Conservation (phyloP, 2,113 vertebrate genomes). For the Phalacrocorax pelagicus region DNA sequence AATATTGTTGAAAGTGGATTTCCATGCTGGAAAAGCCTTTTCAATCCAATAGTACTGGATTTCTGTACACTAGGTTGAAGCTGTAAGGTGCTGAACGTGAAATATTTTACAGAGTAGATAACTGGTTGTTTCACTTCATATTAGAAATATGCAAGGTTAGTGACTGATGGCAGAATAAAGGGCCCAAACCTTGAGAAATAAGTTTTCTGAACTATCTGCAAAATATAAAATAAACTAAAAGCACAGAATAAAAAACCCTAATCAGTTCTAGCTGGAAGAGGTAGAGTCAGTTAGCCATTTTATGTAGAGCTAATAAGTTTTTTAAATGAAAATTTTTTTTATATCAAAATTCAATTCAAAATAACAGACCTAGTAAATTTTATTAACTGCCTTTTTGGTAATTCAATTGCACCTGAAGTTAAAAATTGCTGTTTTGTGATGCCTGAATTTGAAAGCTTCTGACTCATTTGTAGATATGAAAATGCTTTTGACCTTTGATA, state of each 20-base stretch:
- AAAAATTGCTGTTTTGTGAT: background rate
- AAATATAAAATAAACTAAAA: background rate
- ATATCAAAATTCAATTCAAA: background rate
- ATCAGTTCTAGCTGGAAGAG: background rate
- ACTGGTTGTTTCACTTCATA: background rate
- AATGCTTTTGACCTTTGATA: background rate
- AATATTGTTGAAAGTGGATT: background rate
- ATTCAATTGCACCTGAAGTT: background rate
- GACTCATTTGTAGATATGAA: background rate
- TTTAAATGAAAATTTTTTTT: background rate
- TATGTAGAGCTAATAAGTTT: background rate
- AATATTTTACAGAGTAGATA: background rate
- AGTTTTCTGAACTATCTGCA: background rate
- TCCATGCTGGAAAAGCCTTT: background rate
- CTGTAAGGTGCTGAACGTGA: background rate
- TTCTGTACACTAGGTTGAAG: background rate
- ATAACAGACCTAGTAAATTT: background rate
- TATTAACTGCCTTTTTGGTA: background rate
- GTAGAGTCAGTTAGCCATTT: background rate
- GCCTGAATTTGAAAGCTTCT: background rate
- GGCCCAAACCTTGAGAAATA: background rate
- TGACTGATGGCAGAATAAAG: background rate
- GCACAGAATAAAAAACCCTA: background rate
- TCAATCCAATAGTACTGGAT: background rate
- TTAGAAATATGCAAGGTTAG: background rate